Evolutionary conservation across 2,113 vertebrate species (phyloP), one percentile per base, ranked within the genome.

Genomic region (Rhinoptilus africanus): DNA sequence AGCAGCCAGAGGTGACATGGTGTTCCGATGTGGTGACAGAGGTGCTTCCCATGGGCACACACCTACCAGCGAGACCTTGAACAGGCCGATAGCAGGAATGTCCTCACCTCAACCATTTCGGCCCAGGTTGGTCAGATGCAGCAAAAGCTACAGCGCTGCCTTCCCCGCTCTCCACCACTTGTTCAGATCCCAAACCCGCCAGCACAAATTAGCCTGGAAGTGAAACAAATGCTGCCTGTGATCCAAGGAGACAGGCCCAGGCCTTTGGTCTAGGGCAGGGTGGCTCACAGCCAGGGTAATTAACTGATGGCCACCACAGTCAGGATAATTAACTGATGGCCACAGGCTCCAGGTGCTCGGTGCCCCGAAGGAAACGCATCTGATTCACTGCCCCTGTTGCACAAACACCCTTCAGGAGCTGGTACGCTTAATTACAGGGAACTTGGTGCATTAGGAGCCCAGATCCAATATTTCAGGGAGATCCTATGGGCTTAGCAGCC

Each of bases 51-150:
- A 1, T 0, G 2, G 47, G 37, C 32, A 54, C 2, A 4, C 7
- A 30, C n/a, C 27, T 54, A 26, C 59, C 23, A 13, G 24, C 1
- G 1, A 53, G 53, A 43, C 69, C 34, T 34, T 7, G 14, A 50
- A 39, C 20, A 28, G 34, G 8, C 24, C 3, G 0, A 1, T 0
- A 19, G 50, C 84, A 74, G 35, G 39, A 5, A 5, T 2, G 6
- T 10, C 51, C 54, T 62, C 41, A 39, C 14, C 19, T 59, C 72
- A 28, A 2, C 27, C 4, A 0, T 27, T 64, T 9, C 3, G 6
- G 60, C 50, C 45, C 74, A 56, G 7, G 4, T 0, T 66, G 50
- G 64, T 60, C 41, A 71, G 34, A 57, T 4, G 32, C 12, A 73
- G 37, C 3, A 23, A 14, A 21, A 79, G 47, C 32, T 30, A 26